phyloP scores from a whole-genome alignment of 2,888 invertebrate genomes.

The Lamellibrachia satsuma region DNA sequence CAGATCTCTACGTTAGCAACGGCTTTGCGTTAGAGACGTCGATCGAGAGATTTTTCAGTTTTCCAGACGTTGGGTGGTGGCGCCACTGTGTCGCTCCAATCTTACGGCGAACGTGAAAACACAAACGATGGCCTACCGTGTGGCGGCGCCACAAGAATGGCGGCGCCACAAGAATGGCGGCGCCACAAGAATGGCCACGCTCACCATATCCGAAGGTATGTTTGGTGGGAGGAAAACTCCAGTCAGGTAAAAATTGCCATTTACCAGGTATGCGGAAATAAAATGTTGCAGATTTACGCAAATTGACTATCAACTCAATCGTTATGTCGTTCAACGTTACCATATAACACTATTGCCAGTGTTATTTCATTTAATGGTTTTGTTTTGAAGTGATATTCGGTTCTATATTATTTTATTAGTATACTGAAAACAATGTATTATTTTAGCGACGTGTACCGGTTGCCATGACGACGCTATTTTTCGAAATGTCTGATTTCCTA shows the following conservation, averaged over 20 bases:
- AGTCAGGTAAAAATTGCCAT: too few species aligned
- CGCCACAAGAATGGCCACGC: background rate
- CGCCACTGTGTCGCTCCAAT: background rate
- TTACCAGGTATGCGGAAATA: too few species aligned
- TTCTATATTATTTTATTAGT: too few species aligned
- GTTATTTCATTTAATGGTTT: too few species aligned
- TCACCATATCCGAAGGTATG: background rate
- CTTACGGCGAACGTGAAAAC: background rate
- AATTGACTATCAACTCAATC: too few species aligned
- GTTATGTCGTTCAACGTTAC: too few species aligned
- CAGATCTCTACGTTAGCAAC: too few species aligned
- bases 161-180: background rate
- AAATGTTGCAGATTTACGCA: too few species aligned
- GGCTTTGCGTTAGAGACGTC: too few species aligned
- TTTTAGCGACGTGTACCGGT: background rate
- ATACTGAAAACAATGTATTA: background rate
- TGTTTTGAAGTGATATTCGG: too few species aligned
- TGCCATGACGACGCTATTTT: background rate
- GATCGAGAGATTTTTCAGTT: background rate
- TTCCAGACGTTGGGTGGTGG: background rate
- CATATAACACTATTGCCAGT: too few species aligned
- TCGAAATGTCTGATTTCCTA: background rate
- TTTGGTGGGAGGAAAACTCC: too few species aligned
- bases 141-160: background rate
- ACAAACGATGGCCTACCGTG: background rate